Evolutionary conservation across 2,797 vertebrate species (phyloP), one percentile per base, ranked within the genome.

Genomic region (Parauchenoglanis ngamensis): DNA sequence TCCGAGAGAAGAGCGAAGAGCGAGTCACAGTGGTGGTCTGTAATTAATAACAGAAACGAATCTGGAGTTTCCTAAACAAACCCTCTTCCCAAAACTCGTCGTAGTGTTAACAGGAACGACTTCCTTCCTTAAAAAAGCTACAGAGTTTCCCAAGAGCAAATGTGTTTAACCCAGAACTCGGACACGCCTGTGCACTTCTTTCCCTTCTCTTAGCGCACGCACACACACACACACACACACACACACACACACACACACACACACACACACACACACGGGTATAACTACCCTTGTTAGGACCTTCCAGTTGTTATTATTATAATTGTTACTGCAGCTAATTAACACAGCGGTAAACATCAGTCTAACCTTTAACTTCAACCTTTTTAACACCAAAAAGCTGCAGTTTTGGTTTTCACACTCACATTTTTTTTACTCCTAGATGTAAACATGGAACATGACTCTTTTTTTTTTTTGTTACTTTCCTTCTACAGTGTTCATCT

Each of bases 211-310:
- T 79, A 10, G n/a, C 70, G 59, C 63, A 54, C 86, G 83, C 44
- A 70, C 61, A 72, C 61, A 88, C 73, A 83, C 76, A 87, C 67
- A 88, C 57, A 6, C 75, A 35, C 35, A 35, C 35, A 35, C 35
- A 35, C 35, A 35, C 35, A 59, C 65, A 72, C 63, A 54, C 86
- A 85, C 44, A 70, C 61, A 72, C 61, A 88, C 73, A 83, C 76
- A 87, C 67, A 88, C 57, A 6, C 75, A 35, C 35, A 35, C 35
- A 35, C 35, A 35, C 35, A 35, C 35, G 35, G 35, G 21, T 57
- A 28, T 78, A 17, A 78, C 59, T 25, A 10, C 61, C 35, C 8
- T 80, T 17, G 6, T 61, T 28, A 61, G 35, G 25, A 81, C 31
- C 3, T 65, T 4, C 17, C 80, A 35, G 35, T 35, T 35, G 35